Evolutionary conservation across 2,797 vertebrate species (phyloP).

Genomic region (Galago senegalensis): DNA sequence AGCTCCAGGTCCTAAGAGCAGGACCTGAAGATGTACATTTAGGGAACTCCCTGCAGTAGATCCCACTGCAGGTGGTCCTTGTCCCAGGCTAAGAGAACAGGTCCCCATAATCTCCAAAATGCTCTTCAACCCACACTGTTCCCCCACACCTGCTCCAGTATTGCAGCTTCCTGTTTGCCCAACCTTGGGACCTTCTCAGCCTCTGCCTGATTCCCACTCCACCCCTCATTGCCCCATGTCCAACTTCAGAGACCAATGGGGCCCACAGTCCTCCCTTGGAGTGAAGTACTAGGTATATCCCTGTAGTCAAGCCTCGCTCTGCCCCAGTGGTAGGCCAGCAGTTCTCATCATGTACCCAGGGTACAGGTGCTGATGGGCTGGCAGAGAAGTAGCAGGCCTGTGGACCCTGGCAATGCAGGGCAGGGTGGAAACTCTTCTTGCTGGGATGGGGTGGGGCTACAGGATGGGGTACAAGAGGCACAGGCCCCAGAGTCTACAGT

Average conservation of each 20-base stretch:
- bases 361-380: not conserved
- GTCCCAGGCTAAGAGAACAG: not conserved
- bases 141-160: too few species aligned
- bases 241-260: not conserved
- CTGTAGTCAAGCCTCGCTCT: too few species aligned
- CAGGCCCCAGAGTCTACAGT: not conserved
- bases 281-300: not conserved
- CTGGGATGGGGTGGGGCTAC: not conserved
- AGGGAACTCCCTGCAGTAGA: not conserved
- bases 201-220: not conserved
- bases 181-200: not conserved
- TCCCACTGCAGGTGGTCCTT: not conserved
- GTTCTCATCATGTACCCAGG: not conserved
- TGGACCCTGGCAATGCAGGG: not conserved
- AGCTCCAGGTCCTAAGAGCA: not conserved
- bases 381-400: not conserved
- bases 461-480: not conserved
- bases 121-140: not conserved
- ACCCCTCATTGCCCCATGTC: not conserved
- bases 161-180: not conserved
- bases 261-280: not conserved
- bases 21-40: not conserved
- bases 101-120: rapidly evolving
- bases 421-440: not conserved
- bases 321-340: not conserved